Conservation (phyloP, 2,888 invertebrate genomes). For the Acanthosepion esculentum region DNA sequence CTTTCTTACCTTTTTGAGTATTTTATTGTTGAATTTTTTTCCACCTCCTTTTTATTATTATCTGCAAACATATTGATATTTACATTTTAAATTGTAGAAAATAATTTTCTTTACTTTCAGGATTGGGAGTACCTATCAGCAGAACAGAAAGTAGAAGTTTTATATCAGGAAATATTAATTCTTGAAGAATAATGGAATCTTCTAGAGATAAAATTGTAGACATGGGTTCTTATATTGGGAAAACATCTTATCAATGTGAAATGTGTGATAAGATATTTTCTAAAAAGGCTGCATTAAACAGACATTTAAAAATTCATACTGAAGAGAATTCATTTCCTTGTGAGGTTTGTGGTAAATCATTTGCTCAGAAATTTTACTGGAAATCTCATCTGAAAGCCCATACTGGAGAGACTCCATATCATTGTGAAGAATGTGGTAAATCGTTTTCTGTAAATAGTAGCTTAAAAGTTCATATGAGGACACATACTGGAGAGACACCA, state of each 20-base stretch:
- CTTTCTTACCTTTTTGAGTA: too few species aligned
- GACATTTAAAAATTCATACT: not conserved
- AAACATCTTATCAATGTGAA: constrained; percentile 15
- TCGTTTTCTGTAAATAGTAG: constrained; percentile 4
- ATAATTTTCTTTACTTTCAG: too few species aligned
- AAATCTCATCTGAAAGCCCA: not conserved
- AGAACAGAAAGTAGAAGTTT: too few species aligned
- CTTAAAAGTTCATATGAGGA: not conserved
- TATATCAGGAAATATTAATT: too few species aligned
- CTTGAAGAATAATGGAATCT: too few species aligned
- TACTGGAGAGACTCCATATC: not conserved
- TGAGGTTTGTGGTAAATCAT: constrained; percentile 16
- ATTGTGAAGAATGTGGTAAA: constrained; percentile 15
- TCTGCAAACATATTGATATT: too few species aligned
- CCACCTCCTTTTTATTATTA: too few species aligned
- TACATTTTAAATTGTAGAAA: too few species aligned
- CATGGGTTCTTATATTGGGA: not conserved
- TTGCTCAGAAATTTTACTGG: not conserved
- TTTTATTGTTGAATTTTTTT: too few species aligned
- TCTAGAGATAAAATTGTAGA: not conserved
- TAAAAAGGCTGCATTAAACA: not conserved
- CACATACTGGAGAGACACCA: constrained; percentile 25
- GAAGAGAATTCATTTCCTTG: not conserved
- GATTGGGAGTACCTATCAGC: too few species aligned
- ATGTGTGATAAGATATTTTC: not conserved